These are phyloP conservation scores for Aplodontia rufa DNA, from an alignment of 2,113 vertebrate genomes.

Conservation along the genomic window DNA sequence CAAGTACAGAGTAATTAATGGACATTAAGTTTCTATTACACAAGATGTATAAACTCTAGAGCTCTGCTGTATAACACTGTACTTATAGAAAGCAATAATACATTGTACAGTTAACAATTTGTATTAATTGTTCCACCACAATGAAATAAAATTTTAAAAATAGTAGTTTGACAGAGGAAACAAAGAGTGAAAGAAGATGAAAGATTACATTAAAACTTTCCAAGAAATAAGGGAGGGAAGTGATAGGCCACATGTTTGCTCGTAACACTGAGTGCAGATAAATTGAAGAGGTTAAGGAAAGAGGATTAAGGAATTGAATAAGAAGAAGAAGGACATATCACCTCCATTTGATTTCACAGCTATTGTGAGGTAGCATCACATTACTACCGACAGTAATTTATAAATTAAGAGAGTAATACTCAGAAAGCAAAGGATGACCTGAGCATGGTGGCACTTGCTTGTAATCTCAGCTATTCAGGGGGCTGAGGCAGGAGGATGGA, in stretches of 20 bases:
- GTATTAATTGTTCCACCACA: not conserved
- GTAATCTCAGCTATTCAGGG: no score
- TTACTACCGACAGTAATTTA: not conserved
- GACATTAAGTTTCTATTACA: not conserved
- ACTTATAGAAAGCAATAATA: not conserved
- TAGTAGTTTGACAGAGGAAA: not conserved
- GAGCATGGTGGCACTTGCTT: no score
- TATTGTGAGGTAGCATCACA: not conserved
- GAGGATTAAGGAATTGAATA: not conserved
- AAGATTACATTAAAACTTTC: not conserved
- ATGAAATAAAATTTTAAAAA: not conserved
- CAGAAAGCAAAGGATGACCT: not conserved
- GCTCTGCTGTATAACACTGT: not conserved
- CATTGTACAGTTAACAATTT: not conserved
- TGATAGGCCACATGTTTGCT: not conserved
- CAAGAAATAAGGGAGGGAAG: not conserved
- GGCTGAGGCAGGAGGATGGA: no score
- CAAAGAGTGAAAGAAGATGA: not conserved
- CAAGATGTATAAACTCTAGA: not conserved
- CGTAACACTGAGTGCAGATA: not conserved
- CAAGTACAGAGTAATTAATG: not conserved
- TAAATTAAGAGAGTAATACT: slow-evolving; percentile 22
- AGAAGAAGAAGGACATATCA: not conserved
- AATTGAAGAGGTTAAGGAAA: not conserved
- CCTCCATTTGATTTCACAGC: not conserved